Base-by-base conservation (phyloP, 2,113 vertebrate species). In the Regulus satrapa region DNA sequence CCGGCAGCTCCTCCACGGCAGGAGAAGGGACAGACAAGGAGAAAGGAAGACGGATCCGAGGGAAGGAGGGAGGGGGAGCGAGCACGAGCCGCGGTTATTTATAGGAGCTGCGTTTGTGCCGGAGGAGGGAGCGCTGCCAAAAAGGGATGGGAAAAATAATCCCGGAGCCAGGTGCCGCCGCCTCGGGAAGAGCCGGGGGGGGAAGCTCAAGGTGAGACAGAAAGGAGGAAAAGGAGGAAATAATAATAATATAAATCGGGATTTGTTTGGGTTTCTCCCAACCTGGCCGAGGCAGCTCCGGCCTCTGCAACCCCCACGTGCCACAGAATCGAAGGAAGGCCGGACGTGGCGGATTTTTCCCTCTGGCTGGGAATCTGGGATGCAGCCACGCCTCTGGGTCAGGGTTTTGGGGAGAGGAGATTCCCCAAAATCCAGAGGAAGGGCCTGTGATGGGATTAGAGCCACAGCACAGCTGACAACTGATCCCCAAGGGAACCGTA, bases 91-190 rank as follows among this genome's bases (percentile, higher is more conserved):
- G 43, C 21, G 84, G 94, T 95, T 97, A 97, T 97, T 97, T 97
- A 94, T 97, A 97, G 96, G 93, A 49, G 8, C 5, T 2, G 91
- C 77, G 34, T 85, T 90, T 62, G 91, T 94, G 92, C 80, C 38
- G 89, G 91, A 94, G 93, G 94, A 95, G 92, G 26, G 24, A 92
- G 63, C 4, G 48, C 58, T 89, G 94, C 94, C 95, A 97, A 94
- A 92, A 94, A 89, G 90, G 79, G 96, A 91, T 45, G 82, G 96
- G 85, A 92, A 96, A 96, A 97, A 97, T 97, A 95, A 94, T 96
- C 85, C 95, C 13, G 21, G 74, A 95, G 94, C 84, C 94, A 97
- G 96, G 95, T 92, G 89, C 91, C 6, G 13, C 62, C 83, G 94
- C 96, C 85, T 46, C 31, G 85, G 81, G 91, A 93, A 95, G 79